Evolutionary conservation across 2,797 vertebrate genomes (phyloP), one percentile per base, ranked within the genome.

Genomic region (Darevskia nairensis): DNA sequence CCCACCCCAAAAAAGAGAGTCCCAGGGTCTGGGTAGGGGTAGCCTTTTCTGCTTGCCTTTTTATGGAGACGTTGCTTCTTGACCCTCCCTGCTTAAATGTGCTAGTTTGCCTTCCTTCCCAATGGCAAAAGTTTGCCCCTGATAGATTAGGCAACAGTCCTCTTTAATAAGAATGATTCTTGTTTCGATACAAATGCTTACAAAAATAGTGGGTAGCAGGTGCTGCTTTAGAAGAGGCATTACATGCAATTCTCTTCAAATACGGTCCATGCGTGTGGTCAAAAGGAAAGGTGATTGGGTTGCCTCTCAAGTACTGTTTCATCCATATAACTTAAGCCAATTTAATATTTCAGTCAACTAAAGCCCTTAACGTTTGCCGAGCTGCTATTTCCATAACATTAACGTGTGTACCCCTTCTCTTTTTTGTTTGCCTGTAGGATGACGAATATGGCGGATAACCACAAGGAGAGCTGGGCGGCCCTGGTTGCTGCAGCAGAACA

Each of bases 391-490:
- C 19, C 55, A 29, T 61, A 35, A 29, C 2, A 1, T 78, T 61
- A 3, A 44, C n/a, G 19, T 2, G 3, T 8, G 15, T 69, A 32
- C 64, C 15, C n/a, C 39, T 68, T 71, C 41, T 13, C 11, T 55
- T 80, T 41, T 46, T 74, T 50, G 5, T 61, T 71, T 72, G 19
- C 81, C 88, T 68, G 3, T 86, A 90, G 85, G 94, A 96, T 96
- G 96, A 95, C 96, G 0, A 97, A 98, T 86, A 96, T 98, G 96
- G 97, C 97, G 64, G 98, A 98, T 95, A 98, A 98, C 96, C 98
- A 98, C 87, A 97, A 96, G 89, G 98, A 98, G 85, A 98, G 98
- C 95, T 99, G 98, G 98, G 96, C 97, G 93, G 97, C 96, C 0
- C 96, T 99, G 6, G 96, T 98, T 27, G 96, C 97, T 27, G 98